A percentile compares a stretch with the other conserved stretches of the same genome.
Evolutionary conservation across 2,113 vertebrate species (phyloP).

Genomic region (Callionymus lyra): DNA sequence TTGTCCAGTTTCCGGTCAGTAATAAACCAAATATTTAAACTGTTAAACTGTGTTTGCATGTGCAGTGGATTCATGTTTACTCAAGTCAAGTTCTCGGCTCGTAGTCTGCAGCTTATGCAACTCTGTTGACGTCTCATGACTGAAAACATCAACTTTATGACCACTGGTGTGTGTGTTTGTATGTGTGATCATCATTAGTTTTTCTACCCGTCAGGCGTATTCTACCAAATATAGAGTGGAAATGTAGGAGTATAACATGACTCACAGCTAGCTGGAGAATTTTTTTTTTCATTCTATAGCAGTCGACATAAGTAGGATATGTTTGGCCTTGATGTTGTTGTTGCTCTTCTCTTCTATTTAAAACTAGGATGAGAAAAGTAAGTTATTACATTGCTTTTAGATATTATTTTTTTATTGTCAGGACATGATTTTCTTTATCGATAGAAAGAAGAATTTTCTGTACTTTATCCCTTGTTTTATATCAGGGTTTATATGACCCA

Average conservation of each 20-base stretch:
- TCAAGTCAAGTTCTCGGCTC: conserved; percentile 15
- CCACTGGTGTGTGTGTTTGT: conserved; percentile 21
- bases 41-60: no score
- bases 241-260: not conserved
- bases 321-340: no score
- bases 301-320: conserved; percentile 3
- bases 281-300: not conserved
- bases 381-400: no score
- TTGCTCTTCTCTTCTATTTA: no score
- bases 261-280: not conserved
- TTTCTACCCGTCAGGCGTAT: conserved; percentile 27
- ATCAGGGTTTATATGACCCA: no score
- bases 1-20: no score
- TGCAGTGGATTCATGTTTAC: conserved; percentile 33
- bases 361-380: no score
- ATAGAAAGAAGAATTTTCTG: no score
- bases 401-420: no score
- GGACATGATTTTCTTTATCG: no score
- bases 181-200: conserved; percentile 27
- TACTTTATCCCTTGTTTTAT: no score
- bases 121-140: conserved; percentile 4
- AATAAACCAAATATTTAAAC: no score
- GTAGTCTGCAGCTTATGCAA: conserved; percentile 22
- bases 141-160: conserved; percentile 4
- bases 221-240: conserved; percentile 29